Conservation (phyloP, 2,888 invertebrate species). For the Caenorhabditis macrosperma region DNA sequence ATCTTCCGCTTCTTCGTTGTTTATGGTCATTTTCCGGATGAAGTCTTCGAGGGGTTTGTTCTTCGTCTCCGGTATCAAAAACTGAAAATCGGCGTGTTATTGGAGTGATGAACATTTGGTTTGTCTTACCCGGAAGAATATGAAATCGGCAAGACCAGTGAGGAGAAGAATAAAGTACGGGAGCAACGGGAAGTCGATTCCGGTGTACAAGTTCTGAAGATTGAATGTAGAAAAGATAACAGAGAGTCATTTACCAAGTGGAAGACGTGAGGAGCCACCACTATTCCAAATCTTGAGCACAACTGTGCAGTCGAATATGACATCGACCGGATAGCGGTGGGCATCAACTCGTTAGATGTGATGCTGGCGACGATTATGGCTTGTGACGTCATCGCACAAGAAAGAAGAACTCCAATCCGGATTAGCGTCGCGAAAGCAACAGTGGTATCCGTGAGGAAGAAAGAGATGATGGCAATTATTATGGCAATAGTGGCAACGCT, state of each 20-base stretch:
- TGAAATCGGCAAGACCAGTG: slow-evolving; percentile 37
- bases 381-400: slow-evolving; percentile 62
- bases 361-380: slow-evolving; percentile 62
- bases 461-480: slow-evolving; percentile 28
- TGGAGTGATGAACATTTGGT: background rate
- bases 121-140: slow-evolving; percentile 44
- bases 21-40: background rate
- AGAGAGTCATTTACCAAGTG: slow-evolving; percentile 18
- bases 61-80: slow-evolving; percentile 55
- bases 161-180: slow-evolving; percentile 47
- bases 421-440: slow-evolving; percentile 13
- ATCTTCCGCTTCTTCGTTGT: slow-evolving; percentile 15
- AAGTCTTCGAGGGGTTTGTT: slow-evolving; percentile 56
- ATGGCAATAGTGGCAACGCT: slow-evolving; percentile 34
- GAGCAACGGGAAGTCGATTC: slow-evolving; percentile 29
- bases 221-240: background rate
- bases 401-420: slow-evolving; percentile 41
- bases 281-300: slow-evolving; percentile 69
- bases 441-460: slow-evolving; percentile 23
- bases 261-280: slow-evolving; percentile 72
- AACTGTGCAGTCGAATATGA: slow-evolving; percentile 73
- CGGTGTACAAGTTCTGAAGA: slow-evolving; percentile 46
- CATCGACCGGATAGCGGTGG: slow-evolving; percentile 71
- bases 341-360: slow-evolving; percentile 72
- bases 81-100: slow-evolving; percentile 43